Evolutionary conservation across 2,113 vertebrate species (phyloP).

Genomic region (Pachyramphus minor): DNA sequence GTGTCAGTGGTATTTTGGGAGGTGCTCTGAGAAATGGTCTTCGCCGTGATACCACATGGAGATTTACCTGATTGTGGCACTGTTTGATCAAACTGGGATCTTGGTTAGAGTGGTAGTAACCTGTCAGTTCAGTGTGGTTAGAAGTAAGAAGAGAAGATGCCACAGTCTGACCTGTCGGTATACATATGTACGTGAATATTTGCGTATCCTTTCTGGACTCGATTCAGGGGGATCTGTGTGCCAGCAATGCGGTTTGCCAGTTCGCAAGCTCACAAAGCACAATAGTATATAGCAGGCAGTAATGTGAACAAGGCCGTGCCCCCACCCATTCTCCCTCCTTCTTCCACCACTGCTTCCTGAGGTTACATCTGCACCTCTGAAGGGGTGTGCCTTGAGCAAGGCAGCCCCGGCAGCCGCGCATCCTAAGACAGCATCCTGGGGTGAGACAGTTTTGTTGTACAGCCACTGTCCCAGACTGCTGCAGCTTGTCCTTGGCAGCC

Average conservation of each 20-base stretch:
- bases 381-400: accelerated
- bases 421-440: neutral
- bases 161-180: neutral
- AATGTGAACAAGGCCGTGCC: accelerated
- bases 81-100: neutral
- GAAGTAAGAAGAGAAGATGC: neutral
- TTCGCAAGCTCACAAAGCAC: neutral
- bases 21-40: neutral
- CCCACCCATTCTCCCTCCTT: neutral
- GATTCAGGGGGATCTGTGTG: neutral
- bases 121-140: neutral
- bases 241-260: neutral
- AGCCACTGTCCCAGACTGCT: neutral
- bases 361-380: neutral
- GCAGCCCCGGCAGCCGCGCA: neutral
- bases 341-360: neutral
- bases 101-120: neutral
- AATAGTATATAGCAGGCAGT: neutral
- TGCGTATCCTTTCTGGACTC: neutral
- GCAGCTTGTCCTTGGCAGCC: too few relatives aligned
- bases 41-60: neutral
- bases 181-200: neutral
- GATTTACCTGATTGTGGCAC: neutral
- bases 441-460: neutral
- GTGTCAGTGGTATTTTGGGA: neutral